A percentile compares a stretch with the other conserved stretches of the same genome.
phyloP scores from a whole-genome alignment of 2,888 invertebrate genomes.

The Agonum fuliginosum region DNA sequence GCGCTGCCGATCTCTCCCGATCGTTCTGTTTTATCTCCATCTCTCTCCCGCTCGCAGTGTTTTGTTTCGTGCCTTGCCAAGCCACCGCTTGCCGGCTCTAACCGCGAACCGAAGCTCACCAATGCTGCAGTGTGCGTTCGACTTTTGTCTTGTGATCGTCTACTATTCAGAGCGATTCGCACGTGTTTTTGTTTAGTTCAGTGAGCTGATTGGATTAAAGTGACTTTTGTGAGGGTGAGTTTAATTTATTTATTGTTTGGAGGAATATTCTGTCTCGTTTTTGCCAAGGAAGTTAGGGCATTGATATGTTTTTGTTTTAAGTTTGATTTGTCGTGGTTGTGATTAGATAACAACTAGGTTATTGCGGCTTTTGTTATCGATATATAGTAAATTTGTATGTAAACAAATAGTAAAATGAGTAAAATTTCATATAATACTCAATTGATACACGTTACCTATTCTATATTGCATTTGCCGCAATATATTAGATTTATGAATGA shows the following conservation, averaged over 20 bases:
- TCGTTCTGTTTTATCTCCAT: constrained; percentile 12
- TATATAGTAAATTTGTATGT: background rate
- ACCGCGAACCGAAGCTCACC: too few relatives aligned
- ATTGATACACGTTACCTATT: too few relatives aligned
- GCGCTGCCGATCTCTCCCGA: background rate
- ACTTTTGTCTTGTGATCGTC: constrained; percentile 22
- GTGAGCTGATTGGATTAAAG: background rate
- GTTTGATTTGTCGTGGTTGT: background rate
- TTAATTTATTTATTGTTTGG: background rate
- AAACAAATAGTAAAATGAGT: background rate
- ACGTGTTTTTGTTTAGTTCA: background rate
- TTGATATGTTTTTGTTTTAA: background rate
- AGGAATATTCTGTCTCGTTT: background rate
- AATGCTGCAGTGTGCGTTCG: constrained; percentile 9
- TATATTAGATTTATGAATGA: too few relatives aligned
- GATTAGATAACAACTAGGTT: background rate
- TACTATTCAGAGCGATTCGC: too few relatives aligned
- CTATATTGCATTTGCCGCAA: too few relatives aligned
- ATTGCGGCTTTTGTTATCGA: background rate
- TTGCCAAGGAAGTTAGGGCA: background rate
- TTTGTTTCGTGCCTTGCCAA: background rate
- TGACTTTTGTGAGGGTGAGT: constrained; percentile 7
- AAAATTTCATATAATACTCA: too few relatives aligned
- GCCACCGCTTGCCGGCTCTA: background rate
- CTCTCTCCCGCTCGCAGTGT: background rate